phyloP scores from a whole-genome alignment of 1,140 invertebrate species.

The Dendrolimus punctatus region DNA sequence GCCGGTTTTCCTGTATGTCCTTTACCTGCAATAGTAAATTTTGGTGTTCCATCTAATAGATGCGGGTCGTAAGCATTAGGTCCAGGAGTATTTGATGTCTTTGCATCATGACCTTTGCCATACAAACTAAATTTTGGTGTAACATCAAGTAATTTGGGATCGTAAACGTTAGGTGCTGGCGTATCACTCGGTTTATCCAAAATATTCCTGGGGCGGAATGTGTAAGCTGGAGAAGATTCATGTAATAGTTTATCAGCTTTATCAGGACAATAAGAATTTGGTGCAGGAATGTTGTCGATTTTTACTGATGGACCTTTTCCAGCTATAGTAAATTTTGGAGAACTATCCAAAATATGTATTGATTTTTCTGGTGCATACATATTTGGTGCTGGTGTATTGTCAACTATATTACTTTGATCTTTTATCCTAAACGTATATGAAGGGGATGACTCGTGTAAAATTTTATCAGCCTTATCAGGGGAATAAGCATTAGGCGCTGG shows the following conservation, averaged over 20 bases:
- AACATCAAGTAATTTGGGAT: constrained; percentile 80
- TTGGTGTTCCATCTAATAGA: constrained; percentile 71
- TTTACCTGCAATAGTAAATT: constrained; percentile 72
- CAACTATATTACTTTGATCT: constrained; percentile 67
- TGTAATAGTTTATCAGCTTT: constrained; percentile 75
- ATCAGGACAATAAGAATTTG: constrained; percentile 77
- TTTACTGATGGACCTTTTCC: constrained; percentile 64
- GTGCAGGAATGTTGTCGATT: constrained; percentile 74
- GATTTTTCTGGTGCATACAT: constrained; percentile 82
- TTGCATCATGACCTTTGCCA: constrained; percentile 70
- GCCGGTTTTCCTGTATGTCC: constrained; percentile 58
- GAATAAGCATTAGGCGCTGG: constrained; percentile 83
- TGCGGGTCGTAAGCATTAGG: constrained; percentile 55
- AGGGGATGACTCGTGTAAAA: constrained; percentile 76
- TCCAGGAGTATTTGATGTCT: constrained; percentile 69
- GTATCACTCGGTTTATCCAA: constrained; percentile 69
- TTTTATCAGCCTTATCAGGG: constrained; percentile 79
- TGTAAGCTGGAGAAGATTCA: constrained; percentile 75
- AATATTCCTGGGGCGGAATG: constrained; percentile 74
- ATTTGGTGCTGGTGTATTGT: constrained; percentile 68
- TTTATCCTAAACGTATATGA: constrained; percentile 81
- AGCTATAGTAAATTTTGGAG: constrained; percentile 82
- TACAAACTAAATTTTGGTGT: constrained; percentile 82
- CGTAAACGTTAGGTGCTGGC: constrained; percentile 77
- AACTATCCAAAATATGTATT: constrained; percentile 75